Evolutionary conservation across 2,888 invertebrate genomes (phyloP).

Genomic region (Latheticus oryzae): DNA sequence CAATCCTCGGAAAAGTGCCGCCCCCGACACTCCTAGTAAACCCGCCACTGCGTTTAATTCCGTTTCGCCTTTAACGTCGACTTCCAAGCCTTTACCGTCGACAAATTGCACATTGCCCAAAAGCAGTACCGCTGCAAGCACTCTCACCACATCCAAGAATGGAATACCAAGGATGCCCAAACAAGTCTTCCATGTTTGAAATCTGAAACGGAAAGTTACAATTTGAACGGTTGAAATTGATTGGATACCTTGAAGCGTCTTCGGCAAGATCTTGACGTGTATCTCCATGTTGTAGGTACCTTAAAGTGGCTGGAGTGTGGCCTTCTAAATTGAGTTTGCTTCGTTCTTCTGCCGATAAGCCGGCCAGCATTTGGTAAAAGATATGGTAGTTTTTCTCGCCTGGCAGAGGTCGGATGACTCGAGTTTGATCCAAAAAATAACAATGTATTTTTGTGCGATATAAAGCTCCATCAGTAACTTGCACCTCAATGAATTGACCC

Average conservation of each 20-base stretch:
- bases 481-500: conserved; percentile 97
- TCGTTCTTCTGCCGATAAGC: conserved; percentile 86
- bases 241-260: conserved; percentile 70
- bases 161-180: conserved; percentile 92
- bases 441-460: conserved; percentile 97
- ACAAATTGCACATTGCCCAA: conserved; percentile 93
- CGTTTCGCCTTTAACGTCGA: conserved; percentile 82
- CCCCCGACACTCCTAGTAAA: conserved; percentile 81
- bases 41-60: conserved; percentile 90
- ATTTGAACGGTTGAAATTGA: conserved; percentile 24
- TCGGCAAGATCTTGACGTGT: conserved; percentile 78
- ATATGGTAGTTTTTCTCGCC: conserved; percentile 96
- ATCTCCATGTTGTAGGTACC: conserved; percentile 83
- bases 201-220: conserved; percentile 65
- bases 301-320: conserved; percentile 82
- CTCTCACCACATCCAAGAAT: conserved; percentile 92
- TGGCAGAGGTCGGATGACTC: conserved; percentile 84
- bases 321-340: conserved; percentile 89
- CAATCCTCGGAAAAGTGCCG: conserved; percentile 82
- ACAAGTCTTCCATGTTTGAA: conserved; percentile 93
- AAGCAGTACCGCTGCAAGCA: conserved; percentile 89
- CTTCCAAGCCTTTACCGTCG: conserved; percentile 81
- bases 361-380: conserved; percentile 95
- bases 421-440: conserved; percentile 93
- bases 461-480: conserved; percentile 93